These are phyloP conservation scores for Microlaimidae sp. DNA, from an alignment of 2,888 invertebrate species.

Conservation along the genomic window DNA sequence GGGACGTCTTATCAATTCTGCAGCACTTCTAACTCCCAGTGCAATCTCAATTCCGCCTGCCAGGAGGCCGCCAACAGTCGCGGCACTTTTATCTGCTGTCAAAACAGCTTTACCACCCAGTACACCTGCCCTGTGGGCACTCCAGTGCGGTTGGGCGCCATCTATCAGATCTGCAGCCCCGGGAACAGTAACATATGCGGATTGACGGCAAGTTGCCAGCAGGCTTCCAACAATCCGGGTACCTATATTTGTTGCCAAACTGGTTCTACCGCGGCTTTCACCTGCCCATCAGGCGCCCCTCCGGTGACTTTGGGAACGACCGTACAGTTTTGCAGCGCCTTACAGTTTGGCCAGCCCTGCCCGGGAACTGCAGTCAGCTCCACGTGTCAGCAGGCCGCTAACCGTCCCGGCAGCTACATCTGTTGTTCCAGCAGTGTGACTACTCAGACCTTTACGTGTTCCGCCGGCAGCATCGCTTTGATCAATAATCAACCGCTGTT, in stretches of 20 bases:
- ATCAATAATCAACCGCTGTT: background rate
- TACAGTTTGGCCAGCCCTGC: background rate
- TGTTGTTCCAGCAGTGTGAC: background rate
- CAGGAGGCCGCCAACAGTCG: too few relatives aligned
- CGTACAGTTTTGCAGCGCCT: background rate
- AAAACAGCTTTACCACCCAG: too few relatives aligned
- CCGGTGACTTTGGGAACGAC: background rate
- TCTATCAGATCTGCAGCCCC: too few relatives aligned
- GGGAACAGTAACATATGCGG: too few relatives aligned
- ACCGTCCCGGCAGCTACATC: background rate
- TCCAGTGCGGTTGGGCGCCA: background rate
- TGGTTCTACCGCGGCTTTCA: background rate
- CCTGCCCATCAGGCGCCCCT: background rate
- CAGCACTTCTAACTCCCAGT: too few relatives aligned
- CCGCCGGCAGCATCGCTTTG: background rate
- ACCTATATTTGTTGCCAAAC: constrained; percentile 10
- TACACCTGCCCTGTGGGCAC: background rate
- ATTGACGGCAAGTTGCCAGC: too few relatives aligned
- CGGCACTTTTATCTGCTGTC: too few relatives aligned
- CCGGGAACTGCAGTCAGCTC: background rate
- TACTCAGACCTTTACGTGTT: background rate
- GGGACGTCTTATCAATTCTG: background rate
- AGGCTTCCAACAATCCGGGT: constrained; percentile 2
- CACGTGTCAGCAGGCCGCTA: background rate
- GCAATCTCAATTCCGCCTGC: too few relatives aligned